Evolutionary conservation across 2,113 vertebrate genomes (phyloP).

Genomic region (Haemorhous mexicanus): DNA sequence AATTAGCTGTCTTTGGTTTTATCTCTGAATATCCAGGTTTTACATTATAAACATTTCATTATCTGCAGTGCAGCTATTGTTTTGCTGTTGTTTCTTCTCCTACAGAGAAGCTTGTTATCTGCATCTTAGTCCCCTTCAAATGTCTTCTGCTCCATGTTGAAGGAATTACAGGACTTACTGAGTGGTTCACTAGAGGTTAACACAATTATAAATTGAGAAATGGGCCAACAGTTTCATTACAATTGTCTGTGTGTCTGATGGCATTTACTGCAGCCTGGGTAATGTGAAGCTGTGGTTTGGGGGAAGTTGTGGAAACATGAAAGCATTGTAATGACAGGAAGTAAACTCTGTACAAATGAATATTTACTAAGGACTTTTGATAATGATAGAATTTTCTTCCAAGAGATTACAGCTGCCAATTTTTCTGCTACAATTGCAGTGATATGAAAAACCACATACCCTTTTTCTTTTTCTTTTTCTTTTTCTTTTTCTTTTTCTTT

Average conservation of each 20-base stretch:
- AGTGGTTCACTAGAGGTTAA: neutral
- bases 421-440: neutral
- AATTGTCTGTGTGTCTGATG: neutral
- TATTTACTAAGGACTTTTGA: neutral
- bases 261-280: neutral
- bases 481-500: too few species aligned
- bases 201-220: neutral
- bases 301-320: neutral
- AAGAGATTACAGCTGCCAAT: neutral
- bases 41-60: neutral
- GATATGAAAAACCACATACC: neutral
- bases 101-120: neutral
- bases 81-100: neutral
- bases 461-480: rapidly evolving
- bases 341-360: neutral
- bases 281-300: neutral
- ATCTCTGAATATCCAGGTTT: neutral
- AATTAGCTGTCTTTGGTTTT: neutral
- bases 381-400: neutral
- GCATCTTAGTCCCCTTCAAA: neutral
- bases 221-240: neutral
- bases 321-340: neutral
- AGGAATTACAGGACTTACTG: neutral
- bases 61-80: neutral
- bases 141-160: neutral